phyloP scores from a whole-genome alignment of 2,113 vertebrate genomes.

The Euleptes europaea region DNA sequence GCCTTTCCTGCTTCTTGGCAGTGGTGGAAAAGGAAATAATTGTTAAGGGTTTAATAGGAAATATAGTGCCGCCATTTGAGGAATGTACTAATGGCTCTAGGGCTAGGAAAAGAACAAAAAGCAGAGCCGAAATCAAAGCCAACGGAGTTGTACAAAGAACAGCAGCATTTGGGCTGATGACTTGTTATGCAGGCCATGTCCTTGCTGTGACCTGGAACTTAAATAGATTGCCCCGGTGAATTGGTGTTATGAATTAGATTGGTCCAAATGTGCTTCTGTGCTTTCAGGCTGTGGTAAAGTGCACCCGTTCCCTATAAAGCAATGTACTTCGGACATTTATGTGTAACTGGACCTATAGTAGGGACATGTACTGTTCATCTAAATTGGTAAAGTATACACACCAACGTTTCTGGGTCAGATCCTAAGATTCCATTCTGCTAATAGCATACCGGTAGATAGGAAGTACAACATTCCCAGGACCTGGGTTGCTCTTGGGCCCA shows the following conservation, averaged over 20 bases:
- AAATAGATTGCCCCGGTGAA: background rate
- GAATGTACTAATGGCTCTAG: background rate
- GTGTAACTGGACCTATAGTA: background rate
- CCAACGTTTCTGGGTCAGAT: background rate
- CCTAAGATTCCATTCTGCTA: too few relatives aligned
- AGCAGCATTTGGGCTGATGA: background rate
- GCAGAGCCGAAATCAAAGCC: constrained; percentile 5
- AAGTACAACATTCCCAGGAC: too few relatives aligned
- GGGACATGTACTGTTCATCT: background rate
- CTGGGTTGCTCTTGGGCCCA: too few relatives aligned
- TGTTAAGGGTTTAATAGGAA: background rate
- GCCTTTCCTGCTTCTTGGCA: background rate
- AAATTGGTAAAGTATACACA: constrained; percentile 27
- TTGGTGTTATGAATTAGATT: background rate
- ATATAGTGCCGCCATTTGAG: background rate
- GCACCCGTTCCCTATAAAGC: too few relatives aligned
- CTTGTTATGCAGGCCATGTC: background rate
- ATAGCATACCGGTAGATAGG: too few relatives aligned
- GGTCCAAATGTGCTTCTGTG: background rate
- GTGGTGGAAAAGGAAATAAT: background rate
- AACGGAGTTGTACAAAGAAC: background rate
- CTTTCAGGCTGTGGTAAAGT: background rate
- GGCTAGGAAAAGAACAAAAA: background rate
- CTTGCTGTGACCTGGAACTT: constrained; percentile 6
- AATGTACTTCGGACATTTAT: constrained; percentile 16